A percentile compares a stretch with the other conserved stretches of the same genome.
phyloP scores from a whole-genome alignment of 2,797 vertebrate genomes.

The Perodicticus potto region DNA sequence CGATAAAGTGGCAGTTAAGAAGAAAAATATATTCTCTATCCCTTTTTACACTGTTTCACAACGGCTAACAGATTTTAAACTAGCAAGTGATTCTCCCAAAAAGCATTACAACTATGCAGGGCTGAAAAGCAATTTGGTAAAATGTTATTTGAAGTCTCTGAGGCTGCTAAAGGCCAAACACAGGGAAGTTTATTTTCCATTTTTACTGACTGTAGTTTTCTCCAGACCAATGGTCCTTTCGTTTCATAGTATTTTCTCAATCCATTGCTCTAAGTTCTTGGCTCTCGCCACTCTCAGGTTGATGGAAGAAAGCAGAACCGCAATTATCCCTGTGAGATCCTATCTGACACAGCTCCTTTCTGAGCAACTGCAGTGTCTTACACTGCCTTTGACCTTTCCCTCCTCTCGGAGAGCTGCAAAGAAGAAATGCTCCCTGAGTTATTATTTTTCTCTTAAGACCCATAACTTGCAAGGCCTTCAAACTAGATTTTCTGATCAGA shows the following conservation, averaged over 20 bases:
- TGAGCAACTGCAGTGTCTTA: conserved; percentile 1
- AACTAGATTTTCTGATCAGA: conserved; percentile 37
- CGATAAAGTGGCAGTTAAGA: conserved; percentile 44
- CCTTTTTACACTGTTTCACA: conserved; percentile 9
- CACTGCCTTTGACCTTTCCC: not conserved
- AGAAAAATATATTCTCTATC: conserved; percentile 16
- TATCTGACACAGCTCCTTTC: conserved; percentile 60
- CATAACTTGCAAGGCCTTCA: conserved; percentile 61
- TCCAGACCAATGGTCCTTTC: conserved; percentile 50
- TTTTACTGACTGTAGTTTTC: conserved; percentile 65
- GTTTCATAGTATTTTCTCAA: conserved; percentile 65
- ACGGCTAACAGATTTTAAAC: conserved; percentile 52
- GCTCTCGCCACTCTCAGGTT: conserved; percentile 31
- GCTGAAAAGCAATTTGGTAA: conserved; percentile 68
- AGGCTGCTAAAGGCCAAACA: conserved; percentile 52
- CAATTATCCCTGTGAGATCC: conserved; percentile 35
- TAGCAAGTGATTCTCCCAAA: conserved; percentile 17
- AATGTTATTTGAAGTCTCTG: conserved; percentile 74
- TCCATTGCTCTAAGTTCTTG: conserved; percentile 45
- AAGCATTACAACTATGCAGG: conserved; percentile 22
- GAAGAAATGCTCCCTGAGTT: not conserved
- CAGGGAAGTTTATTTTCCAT: conserved; percentile 34
- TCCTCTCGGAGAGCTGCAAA: conserved; percentile 35
- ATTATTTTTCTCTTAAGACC: conserved; percentile 69
- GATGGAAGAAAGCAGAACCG: not conserved